phyloP scores from a whole-genome alignment of 2,797 vertebrate species.

The Luscinia megarhynchos region DNA sequence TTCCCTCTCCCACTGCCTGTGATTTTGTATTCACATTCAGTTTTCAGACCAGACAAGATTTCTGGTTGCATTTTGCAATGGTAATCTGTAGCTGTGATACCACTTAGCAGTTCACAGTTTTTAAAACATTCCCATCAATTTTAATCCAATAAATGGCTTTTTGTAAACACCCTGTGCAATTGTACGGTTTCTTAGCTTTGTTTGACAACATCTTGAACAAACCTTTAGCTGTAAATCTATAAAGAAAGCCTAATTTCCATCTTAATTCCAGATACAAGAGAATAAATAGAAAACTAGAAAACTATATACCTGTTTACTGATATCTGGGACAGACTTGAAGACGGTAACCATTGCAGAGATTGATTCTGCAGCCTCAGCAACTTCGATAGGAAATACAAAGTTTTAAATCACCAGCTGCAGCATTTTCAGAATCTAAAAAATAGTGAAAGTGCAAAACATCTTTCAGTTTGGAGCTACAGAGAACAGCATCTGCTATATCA shows the following conservation, averaged over 20 bases:
- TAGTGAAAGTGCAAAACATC: not conserved
- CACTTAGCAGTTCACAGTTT: not conserved
- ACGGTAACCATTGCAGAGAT: not conserved
- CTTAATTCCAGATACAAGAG: not conserved
- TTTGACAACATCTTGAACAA: not conserved
- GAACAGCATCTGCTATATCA: slow-evolving; percentile 5
- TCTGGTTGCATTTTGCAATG: not conserved
- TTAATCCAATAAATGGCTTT: not conserved
- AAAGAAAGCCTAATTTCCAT: not conserved
- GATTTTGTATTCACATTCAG: not conserved
- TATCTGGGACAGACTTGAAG: not conserved
- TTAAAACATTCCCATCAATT: not conserved
- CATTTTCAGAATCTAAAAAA: slow-evolving; percentile 29
- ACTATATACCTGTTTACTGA: not conserved
- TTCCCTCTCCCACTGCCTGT: not conserved
- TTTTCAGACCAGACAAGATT: not conserved
- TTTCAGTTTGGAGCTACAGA: not conserved
- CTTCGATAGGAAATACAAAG: not conserved
- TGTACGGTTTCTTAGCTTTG: not conserved
- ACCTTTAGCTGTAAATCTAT: not conserved
- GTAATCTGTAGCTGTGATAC: not conserved
- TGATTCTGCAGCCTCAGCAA: slow-evolving; percentile 17
- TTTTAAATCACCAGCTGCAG: slow-evolving; percentile 25
- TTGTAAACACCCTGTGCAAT: not conserved
- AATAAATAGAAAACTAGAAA: not conserved